Evolutionary conservation across 2,888 invertebrate genomes (phyloP).

Genomic region (Alloplasta piceator): DNA sequence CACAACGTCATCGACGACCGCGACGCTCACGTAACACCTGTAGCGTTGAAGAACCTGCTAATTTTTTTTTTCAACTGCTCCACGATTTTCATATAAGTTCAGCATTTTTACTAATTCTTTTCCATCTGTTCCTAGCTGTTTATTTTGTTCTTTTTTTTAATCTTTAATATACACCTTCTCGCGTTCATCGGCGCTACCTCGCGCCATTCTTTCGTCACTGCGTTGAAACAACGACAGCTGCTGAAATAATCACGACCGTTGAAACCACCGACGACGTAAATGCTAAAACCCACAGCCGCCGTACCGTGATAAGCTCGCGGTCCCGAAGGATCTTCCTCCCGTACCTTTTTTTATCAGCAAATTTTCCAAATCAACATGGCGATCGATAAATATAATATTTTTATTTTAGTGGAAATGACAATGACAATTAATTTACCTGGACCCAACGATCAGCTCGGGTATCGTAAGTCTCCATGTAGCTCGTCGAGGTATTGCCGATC

Average conservation of each 20-base stretch:
- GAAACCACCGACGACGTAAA: conserved; percentile 96
- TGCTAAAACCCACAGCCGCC: conserved; percentile 92
- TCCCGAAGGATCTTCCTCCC: conserved; percentile 92
- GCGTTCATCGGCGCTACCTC: conserved; percentile 95
- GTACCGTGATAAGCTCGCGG: conserved; percentile 97
- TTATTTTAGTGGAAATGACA: background rate
- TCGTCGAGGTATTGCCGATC: conserved; percentile 85
- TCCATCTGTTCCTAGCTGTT: background rate
- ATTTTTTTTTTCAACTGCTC: conserved; percentile 33
- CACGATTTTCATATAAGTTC: background rate
- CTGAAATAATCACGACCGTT: conserved; percentile 96
- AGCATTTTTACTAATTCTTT: background rate
- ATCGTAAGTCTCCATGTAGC: conserved; percentile 94
- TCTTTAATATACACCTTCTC: conserved; percentile 83
- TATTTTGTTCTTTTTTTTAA: background rate
- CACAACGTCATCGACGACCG: conserved; percentile 90
- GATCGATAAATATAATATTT: background rate
- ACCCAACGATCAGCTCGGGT: conserved; percentile 96
- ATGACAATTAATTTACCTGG: conserved; percentile 83
- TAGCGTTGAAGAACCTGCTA: conserved; percentile 39
- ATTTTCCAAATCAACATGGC: background rate
- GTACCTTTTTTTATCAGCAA: conserved; percentile 83
- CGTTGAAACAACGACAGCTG: conserved; percentile 94
- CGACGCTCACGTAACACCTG: conserved; percentile 94
- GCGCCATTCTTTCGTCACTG: conserved; percentile 92